Base-by-base conservation (phyloP, 2,888 invertebrate genomes). In the Sphaerophoria rueppellii region DNA sequence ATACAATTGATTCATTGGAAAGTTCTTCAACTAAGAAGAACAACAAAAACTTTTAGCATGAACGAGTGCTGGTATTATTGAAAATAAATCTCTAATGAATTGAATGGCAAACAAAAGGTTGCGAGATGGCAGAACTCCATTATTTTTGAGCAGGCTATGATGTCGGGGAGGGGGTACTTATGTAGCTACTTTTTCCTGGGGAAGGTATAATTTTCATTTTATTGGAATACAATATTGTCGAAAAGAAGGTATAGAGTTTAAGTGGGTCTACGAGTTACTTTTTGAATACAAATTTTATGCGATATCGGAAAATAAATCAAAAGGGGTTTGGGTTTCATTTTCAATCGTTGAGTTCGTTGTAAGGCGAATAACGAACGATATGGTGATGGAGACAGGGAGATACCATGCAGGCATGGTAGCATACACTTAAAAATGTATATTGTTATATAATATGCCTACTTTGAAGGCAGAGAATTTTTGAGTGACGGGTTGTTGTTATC, bases 1-100 rank as follows among this genome's bases (percentile, higher is more conserved):
- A 58, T 9, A 52, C 65, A 70, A 74, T 79, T 79, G 82, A 74
- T 82, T 82, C 79, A 65, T 78, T 74, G 79, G 54, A 71, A 74
- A 78, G 67, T 58, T 69, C 69, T 63, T 65, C 67, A 73, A 57
- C 52, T 67, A 48, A 50, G 16, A 65, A 35, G 14, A 65, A 65
- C 65, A 24, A 24, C 24, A 24, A 24, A 24, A 24, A 24, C 43
- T 54, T 52, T 11, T 54, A 57, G 40, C 24, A 46, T 24, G 58
- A 40, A 7, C 34, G 58, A 35, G 34, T 48, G 48, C 9, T 9
- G 11, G 43, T 43, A 40, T 40, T 67, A 73, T 77, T 82, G 73
- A 50, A 73, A 82, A 77, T 82, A 73, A 57, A 69, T 52, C 55
- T 61, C 50, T 14, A 78, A 48, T 65, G 65, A 57, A 37, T 61